Percentiles rank a stretch among this genome's conserved stretches.
These are phyloP conservation scores for Microctenopoma lineatum DNA, from an alignment of 2,797 vertebrate species.

Conservation along the genomic window DNA sequence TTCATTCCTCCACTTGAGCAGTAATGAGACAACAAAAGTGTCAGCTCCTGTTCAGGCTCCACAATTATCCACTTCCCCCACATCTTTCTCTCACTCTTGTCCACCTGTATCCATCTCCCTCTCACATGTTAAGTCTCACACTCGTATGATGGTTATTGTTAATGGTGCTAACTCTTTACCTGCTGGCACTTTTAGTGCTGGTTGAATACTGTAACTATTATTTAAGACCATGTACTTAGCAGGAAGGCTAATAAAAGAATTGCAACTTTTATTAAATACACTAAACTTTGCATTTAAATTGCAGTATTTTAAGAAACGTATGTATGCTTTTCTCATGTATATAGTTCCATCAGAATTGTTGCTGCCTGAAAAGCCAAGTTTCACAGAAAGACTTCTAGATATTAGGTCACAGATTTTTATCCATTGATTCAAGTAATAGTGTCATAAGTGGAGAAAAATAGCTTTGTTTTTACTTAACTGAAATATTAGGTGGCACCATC, in stretches of 20 bases:
- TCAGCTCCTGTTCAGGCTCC: slow-evolving; percentile 41
- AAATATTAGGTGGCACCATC: not conserved
- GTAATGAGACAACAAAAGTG: slow-evolving; percentile 73
- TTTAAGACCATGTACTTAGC: not conserved
- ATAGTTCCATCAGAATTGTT: not conserved
- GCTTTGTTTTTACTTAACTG: not conserved
- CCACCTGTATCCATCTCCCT: slow-evolving; percentile 19
- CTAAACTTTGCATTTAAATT: slow-evolving; percentile 13
- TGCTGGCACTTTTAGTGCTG: not conserved
- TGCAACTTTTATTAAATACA: not conserved
- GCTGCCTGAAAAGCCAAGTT: slow-evolving; percentile 6
- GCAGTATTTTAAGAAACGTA: slow-evolving; percentile 5
- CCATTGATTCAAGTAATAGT: not conserved
- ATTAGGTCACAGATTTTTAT: slow-evolving; percentile 14
- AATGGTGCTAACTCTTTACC: slow-evolving; percentile 8
- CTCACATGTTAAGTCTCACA: slow-evolving; percentile 50
- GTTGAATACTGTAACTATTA: not conserved
- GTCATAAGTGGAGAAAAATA: not conserved
- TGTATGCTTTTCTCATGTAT: not conserved
- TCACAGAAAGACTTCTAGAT: slow-evolving; percentile 23
- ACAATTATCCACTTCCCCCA: slow-evolving; percentile 51
- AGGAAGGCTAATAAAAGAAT: not conserved
- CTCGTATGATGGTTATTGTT: slow-evolving; percentile 52
- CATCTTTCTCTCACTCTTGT: not conserved
- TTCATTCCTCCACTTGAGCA: slow-evolving; percentile 65